Percentiles rank a stretch among this genome's conserved stretches.
These are phyloP conservation scores for Hybos culiciformis DNA, from an alignment of 2,888 invertebrate genomes.

Conservation along the genomic window DNA sequence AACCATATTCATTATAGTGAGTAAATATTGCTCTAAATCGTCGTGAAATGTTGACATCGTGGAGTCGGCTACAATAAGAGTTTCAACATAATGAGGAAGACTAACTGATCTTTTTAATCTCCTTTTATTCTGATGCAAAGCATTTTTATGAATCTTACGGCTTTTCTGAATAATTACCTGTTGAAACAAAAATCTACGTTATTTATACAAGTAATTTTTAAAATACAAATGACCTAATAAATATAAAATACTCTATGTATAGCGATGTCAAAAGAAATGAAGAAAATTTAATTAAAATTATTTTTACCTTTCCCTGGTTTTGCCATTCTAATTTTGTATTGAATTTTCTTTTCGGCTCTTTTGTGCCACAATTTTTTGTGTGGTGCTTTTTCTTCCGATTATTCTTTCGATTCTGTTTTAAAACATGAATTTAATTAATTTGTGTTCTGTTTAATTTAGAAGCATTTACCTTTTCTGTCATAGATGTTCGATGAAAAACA, in stretches of 20 bases:
- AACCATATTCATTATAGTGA: constrained; percentile 90
- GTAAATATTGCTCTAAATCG: constrained; percentile 70
- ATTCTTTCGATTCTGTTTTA: not conserved
- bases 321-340: constrained; percentile 48
- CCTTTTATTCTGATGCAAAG: constrained; percentile 10
- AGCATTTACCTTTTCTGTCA: constrained; percentile 32
- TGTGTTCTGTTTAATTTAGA: not conserved
- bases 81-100: constrained; percentile 67
- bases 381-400: constrained; percentile 31
- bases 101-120: constrained; percentile 52
- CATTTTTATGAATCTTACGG: constrained; percentile 19
- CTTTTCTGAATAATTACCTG: constrained; percentile 35
- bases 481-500: constrained; percentile 52
- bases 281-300: constrained; percentile 18
- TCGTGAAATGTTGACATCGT: constrained; percentile 80
- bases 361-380: constrained; percentile 41
- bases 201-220: not conserved
- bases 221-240: not conserved
- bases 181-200: no score
- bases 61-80: constrained; percentile 73
- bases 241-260: not conserved
- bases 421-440: not conserved
- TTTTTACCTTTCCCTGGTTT: constrained; percentile 35
- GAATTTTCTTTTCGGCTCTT: constrained; percentile 40
- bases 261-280: constrained; percentile 17